These are phyloP conservation scores for Sylvilagus floridanus DNA, from an alignment of 2,797 vertebrate species.

Conservation along the genomic window DNA sequence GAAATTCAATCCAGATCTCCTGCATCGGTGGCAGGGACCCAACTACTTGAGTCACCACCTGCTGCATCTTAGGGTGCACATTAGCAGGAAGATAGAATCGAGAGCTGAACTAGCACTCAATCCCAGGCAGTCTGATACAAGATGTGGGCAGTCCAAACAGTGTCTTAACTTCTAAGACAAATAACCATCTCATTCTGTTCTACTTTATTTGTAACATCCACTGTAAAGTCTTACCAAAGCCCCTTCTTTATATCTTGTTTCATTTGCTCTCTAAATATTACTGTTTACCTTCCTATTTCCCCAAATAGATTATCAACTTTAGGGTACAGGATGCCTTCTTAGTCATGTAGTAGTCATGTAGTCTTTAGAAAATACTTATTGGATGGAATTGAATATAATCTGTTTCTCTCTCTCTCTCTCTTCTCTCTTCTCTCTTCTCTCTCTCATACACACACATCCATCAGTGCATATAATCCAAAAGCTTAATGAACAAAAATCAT, in stretches of 20 bases:
- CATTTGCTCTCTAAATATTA: constrained; percentile 50
- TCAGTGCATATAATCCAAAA: not conserved
- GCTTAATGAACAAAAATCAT: constrained; percentile 2
- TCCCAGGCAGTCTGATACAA: too few species aligned
- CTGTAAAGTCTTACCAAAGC: constrained; percentile 25
- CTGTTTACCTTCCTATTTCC: constrained; percentile 43
- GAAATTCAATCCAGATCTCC: too few species aligned
- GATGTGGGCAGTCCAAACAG: too few species aligned
- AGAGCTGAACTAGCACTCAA: too few species aligned
- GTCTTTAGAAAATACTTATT: constrained; percentile 55
- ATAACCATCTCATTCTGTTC: not conserved
- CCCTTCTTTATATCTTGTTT: constrained; percentile 18
- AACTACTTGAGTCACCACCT: too few species aligned
- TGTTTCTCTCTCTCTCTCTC: too few species aligned
- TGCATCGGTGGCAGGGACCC: too few species aligned
- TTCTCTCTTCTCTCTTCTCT: too few species aligned
- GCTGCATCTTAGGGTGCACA: too few species aligned
- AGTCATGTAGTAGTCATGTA: constrained; percentile 37
- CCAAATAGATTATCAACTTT: constrained; percentile 15
- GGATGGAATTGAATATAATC: constrained; percentile 26
- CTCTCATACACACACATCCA: not conserved
- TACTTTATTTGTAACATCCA: not conserved
- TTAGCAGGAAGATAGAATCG: too few species aligned
- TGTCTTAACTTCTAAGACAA: too few species aligned
- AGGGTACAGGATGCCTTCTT: not conserved